These are phyloP conservation scores for Dynastes maya DNA, from an alignment of 2,888 invertebrate genomes.

Conservation along the genomic window DNA sequence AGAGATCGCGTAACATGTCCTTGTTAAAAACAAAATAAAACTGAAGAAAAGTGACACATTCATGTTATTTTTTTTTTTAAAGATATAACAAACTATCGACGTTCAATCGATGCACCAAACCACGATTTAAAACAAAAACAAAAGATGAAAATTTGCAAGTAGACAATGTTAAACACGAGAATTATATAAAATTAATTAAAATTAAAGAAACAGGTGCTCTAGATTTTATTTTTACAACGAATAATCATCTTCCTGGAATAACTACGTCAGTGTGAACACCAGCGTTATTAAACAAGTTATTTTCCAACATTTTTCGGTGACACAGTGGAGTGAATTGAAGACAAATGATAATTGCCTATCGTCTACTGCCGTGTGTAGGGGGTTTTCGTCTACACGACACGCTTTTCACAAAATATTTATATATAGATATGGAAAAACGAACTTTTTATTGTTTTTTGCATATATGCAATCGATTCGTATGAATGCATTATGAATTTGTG, in stretches of 20 bases:
- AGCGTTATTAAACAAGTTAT: constrained; percentile 54
- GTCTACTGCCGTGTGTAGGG: constrained; percentile 60
- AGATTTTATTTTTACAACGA: constrained; percentile 65
- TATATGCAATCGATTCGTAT: constrained; percentile 18
- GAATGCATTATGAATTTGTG: constrained; percentile 4
- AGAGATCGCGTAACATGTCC: constrained; percentile 16
- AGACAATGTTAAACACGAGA: constrained; percentile 62
- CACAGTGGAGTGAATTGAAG: constrained; percentile 49
- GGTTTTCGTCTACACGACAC: constrained; percentile 34
- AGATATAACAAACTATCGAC: constrained; percentile 32
- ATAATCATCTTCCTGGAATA: constrained; percentile 60
- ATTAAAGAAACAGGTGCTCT: constrained; percentile 64
- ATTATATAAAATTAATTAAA: constrained; percentile 56
- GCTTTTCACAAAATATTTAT: constrained; percentile 36
- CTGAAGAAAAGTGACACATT: too few species aligned
- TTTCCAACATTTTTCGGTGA: constrained; percentile 42
- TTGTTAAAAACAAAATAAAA: constrained; percentile 9
- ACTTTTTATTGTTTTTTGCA: constrained; percentile 19
- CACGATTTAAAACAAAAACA: constrained; percentile 47
- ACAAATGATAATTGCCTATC: constrained; percentile 52
- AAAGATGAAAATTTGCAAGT: constrained; percentile 59
- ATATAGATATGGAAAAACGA: constrained; percentile 16
- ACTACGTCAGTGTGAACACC: constrained; percentile 57
- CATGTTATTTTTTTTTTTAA: too few species aligned
- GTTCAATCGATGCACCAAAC: constrained; percentile 45